These are phyloP conservation scores for Sphaerophoria rueppellii DNA, from an alignment of 2,888 invertebrate genomes.

Conservation along the genomic window DNA sequence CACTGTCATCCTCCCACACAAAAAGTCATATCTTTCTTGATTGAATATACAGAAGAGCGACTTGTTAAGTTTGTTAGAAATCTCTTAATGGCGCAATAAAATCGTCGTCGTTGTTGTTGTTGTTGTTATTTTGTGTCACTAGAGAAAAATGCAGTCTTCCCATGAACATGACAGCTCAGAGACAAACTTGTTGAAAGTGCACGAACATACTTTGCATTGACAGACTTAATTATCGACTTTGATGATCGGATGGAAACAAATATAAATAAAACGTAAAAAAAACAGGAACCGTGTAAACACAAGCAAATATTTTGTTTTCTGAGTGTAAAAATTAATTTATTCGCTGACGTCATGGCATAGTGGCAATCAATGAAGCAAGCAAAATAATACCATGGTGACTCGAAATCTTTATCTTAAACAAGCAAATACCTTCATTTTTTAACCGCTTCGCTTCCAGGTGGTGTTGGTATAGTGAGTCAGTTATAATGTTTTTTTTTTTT, in stretches of 20 bases:
- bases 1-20: slow-evolving; percentile 15
- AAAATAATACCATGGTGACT: slow-evolving; percentile 11
- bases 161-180: slow-evolving; percentile 1
- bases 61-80: not conserved
- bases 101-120: not conserved
- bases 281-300: not conserved
- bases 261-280: slow-evolving; percentile 10
- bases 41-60: slow-evolving; percentile 19
- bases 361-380: slow-evolving; percentile 12
- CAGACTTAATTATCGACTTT: slow-evolving; percentile 25
- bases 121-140: slow-evolving; percentile 19
- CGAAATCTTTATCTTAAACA: slow-evolving; percentile 17
- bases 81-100: slow-evolving; percentile 29
- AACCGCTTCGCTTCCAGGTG: slow-evolving; percentile 6
- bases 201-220: slow-evolving; percentile 48
- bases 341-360: slow-evolving; percentile 10
- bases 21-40: not conserved
- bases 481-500: not conserved
- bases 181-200: slow-evolving; percentile 4
- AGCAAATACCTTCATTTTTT: not conserved
- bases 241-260: not conserved
- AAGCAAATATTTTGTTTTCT: not conserved
- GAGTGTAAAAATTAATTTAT: slow-evolving; percentile 21
- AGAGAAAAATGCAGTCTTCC: slow-evolving; percentile 46
- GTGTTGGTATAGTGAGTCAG: slow-evolving; percentile 17